phyloP scores from a whole-genome alignment of 2,888 invertebrate species.

The Odontothrips loti region DNA sequence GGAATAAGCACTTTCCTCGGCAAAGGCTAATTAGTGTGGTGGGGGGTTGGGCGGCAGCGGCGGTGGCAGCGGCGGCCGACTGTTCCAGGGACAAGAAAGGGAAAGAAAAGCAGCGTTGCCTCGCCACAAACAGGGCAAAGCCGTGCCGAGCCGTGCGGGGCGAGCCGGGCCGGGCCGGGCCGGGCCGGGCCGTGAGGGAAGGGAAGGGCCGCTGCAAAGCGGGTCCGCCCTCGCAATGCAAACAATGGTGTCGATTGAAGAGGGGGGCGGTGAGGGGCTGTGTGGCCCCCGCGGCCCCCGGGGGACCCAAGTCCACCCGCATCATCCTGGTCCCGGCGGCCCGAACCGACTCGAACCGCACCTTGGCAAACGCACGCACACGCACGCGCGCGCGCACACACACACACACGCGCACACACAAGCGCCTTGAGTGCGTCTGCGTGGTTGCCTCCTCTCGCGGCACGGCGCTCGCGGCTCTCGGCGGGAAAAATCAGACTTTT shows the following conservation, averaged over 20 bases:
- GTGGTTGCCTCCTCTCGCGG: too few relatives aligned
- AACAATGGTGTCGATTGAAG: slow-evolving; percentile 11
- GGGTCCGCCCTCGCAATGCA: background rate
- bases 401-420: too few relatives aligned
- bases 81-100: background rate
- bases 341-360: too few relatives aligned
- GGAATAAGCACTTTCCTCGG: slow-evolving; percentile 19
- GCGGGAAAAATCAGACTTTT: slow-evolving; percentile 10
- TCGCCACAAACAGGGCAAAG: slow-evolving; percentile 15
- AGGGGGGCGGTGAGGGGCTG: background rate
- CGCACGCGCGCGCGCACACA: too few relatives aligned
- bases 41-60: background rate
- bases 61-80: background rate
- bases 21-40: slow-evolving; percentile 6
- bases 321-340: too few relatives aligned
- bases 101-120: slow-evolving; percentile 3
- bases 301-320: too few relatives aligned
- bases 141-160: background rate
- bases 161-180: background rate
- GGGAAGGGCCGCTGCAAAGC: background rate
- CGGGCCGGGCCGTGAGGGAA: background rate
- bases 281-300: background rate
- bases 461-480: background rate
- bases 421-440: too few relatives aligned
- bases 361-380: too few relatives aligned